Conservation (phyloP, 2,888 invertebrate genomes). For the Drosophila kanekoi region DNA sequence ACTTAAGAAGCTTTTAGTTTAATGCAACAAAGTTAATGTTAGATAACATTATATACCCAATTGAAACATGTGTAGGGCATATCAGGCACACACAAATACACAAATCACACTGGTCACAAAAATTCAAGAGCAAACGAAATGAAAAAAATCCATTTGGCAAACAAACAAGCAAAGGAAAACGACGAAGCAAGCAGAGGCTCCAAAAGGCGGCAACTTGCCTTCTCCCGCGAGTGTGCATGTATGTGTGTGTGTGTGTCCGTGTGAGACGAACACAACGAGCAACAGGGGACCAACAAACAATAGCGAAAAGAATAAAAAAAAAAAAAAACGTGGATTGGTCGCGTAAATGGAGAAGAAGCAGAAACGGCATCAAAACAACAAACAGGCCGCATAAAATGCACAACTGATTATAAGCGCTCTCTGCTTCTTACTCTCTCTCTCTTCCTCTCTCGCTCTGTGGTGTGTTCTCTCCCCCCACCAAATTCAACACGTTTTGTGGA, state of each 20-base stretch:
- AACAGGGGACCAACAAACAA: conserved; percentile 55
- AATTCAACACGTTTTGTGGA: conserved; percentile 17
- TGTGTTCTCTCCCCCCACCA: conserved; percentile 1
- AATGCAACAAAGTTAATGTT: neutral
- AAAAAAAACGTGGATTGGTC: conserved; percentile 58
- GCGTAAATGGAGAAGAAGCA: conserved; percentile 51
- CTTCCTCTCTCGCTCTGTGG: conserved; percentile 1
- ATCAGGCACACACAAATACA: neutral
- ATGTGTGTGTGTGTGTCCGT: conserved; percentile 4
- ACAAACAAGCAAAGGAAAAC: conserved; percentile 53
- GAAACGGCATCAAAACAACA: conserved; percentile 58
- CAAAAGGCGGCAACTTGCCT: conserved; percentile 61
- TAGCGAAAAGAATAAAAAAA: conserved; percentile 26
- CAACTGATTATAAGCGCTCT: conserved; percentile 50
- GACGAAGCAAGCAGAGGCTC: conserved; percentile 41
- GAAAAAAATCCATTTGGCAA: conserved; percentile 61
- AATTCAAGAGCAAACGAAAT: conserved; percentile 56
- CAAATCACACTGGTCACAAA: conserved; percentile 17
- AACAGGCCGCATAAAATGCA: conserved; percentile 54
- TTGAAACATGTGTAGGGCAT: conserved; percentile 26
- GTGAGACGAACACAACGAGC: conserved; percentile 24
- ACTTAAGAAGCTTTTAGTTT: conserved; percentile 1
- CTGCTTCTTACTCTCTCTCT: neutral
- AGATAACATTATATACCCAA: conserved; percentile 9
- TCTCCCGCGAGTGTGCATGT: conserved; percentile 11